Evolutionary conservation across 1,140 invertebrate genomes (phyloP).

Genomic region (Metopolophium dirhodum): DNA sequence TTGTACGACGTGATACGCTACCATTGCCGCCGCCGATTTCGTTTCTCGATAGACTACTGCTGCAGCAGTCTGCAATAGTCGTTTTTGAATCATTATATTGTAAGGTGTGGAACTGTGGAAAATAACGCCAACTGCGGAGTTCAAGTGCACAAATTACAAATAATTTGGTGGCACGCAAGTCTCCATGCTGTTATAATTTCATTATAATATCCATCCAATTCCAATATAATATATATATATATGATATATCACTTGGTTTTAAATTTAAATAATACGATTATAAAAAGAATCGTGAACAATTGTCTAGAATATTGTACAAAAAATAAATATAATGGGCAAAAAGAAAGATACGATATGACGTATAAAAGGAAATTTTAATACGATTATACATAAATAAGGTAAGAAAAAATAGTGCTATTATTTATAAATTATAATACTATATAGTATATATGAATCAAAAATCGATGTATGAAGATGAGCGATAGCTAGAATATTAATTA

Average conservation of each 20-base stretch:
- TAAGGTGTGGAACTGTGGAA: not conserved
- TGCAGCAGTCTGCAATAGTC: not conserved
- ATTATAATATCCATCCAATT: not conserved
- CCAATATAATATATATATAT: not conserved
- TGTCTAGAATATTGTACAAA: not conserved
- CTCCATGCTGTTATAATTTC: not conserved
- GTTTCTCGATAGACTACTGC: not conserved
- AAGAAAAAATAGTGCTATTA: not conserved
- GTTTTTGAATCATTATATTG: not conserved
- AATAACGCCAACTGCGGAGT: not conserved
- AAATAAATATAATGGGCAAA: not conserved
- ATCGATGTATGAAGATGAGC: not conserved
- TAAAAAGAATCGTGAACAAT: not conserved
- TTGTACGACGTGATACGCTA: not conserved
- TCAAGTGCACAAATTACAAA: constrained; percentile 6
- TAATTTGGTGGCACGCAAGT: not conserved
- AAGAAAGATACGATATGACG: not conserved
- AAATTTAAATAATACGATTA: not conserved
- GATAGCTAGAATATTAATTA: not conserved
- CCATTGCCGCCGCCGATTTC: not conserved
- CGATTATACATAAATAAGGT: not conserved
- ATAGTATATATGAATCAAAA: not conserved
- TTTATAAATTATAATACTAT: not conserved
- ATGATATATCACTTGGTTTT: not conserved
- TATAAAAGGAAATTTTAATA: not conserved